Evolutionary conservation across 2,797 vertebrate genomes (phyloP).

Genomic region (Propithecus perrieri): DNA sequence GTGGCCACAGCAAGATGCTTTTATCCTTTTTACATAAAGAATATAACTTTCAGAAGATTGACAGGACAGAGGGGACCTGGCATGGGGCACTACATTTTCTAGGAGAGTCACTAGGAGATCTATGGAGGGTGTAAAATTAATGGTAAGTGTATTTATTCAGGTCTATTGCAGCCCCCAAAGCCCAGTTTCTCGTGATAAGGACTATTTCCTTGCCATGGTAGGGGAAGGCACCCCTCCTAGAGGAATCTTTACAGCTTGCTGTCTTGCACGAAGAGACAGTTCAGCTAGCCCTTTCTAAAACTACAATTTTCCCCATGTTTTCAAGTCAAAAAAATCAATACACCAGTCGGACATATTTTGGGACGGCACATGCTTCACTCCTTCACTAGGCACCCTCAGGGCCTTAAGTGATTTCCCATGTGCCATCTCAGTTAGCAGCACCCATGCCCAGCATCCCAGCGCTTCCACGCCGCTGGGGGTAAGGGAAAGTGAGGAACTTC

Average conservation of each 20-base stretch:
- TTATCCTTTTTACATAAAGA: not conserved
- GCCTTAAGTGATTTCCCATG: not conserved
- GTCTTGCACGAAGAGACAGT: not conserved
- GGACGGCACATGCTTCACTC: not conserved
- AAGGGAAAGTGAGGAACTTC: not conserved
- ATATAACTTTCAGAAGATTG: not conserved
- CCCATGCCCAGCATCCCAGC: rapidly evolving
- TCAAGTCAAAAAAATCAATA: not conserved
- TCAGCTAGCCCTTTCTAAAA: not conserved
- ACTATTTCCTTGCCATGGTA: not conserved
- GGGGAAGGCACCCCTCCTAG: not conserved
- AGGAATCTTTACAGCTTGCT: not conserved
- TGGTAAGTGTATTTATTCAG: not conserved
- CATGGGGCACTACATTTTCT: not conserved
- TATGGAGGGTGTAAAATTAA: not conserved
- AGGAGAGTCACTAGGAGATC: not conserved
- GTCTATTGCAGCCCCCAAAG: not conserved
- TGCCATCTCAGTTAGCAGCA: not conserved
- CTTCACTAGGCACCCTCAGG: not conserved
- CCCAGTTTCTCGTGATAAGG: not conserved
- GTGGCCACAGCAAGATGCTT: not conserved
- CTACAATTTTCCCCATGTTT: not conserved
- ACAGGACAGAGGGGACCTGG: not conserved
- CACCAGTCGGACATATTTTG: not conserved
- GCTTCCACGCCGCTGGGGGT: not conserved